Evolutionary conservation across 2,113 vertebrate species (phyloP).

Genomic region (Calidris pugnax): DNA sequence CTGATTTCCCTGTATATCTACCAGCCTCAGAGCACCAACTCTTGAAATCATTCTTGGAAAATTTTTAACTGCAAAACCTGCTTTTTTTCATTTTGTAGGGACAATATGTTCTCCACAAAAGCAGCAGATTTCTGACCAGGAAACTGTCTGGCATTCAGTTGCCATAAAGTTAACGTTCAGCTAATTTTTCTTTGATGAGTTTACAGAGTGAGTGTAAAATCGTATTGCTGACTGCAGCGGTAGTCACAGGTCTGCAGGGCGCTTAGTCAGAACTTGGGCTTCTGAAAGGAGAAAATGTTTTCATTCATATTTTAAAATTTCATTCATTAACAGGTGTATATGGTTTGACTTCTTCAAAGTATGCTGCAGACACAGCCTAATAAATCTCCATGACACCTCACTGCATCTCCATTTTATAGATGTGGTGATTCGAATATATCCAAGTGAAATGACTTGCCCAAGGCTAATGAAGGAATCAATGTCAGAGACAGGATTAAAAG

Average conservation of each 20-base stretch:
- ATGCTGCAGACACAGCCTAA: slow-evolving; percentile 56
- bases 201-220: not conserved
- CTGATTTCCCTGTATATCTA: not conserved
- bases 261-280: not conserved
- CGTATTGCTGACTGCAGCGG: fast-evolving
- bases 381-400: slow-evolving; percentile 68
- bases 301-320: slow-evolving; percentile 60
- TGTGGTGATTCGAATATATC: slow-evolving; percentile 67
- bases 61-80: not conserved
- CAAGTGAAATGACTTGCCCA: slow-evolving; percentile 72
- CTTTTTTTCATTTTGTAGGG: not conserved
- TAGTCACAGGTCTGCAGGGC: not conserved
- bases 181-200: not conserved
- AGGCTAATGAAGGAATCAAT: slow-evolving; percentile 70
- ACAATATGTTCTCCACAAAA: not conserved
- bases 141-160: not conserved
- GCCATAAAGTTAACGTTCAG: not conserved
- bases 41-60: not conserved
- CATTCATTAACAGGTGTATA: slow-evolving; percentile 68
- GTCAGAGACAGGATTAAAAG: slow-evolving; percentile 69
- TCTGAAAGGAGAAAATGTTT: slow-evolving; percentile 40
- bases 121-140: not conserved
- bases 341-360: slow-evolving; percentile 61
- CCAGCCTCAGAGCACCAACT: not conserved
- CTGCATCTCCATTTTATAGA: slow-evolving; percentile 68